Conservation (phyloP, 2,797 vertebrate genomes). For the Platyrinchus mystaceus region DNA sequence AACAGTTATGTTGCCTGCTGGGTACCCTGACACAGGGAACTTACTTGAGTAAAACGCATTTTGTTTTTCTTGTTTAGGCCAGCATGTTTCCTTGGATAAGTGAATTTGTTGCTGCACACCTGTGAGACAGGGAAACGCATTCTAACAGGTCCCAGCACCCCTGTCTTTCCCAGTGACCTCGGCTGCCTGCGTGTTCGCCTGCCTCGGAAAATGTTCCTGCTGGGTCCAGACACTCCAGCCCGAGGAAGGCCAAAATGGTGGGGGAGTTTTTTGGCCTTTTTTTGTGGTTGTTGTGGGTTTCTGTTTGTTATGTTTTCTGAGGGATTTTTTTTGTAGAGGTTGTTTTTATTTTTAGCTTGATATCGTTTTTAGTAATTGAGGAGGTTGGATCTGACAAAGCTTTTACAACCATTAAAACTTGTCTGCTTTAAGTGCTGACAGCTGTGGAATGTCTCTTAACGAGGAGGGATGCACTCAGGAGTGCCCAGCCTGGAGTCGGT, state of each 20-base stretch:
- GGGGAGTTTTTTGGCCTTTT: fast-evolving
- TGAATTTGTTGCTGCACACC: background rate
- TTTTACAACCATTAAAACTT: background rate
- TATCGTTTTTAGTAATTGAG: background rate
- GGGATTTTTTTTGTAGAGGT: background rate
- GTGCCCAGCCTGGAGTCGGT: fast-evolving
- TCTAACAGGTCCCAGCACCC: background rate
- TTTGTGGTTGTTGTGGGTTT: too few relatives aligned
- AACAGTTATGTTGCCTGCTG: background rate
- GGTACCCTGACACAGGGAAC: background rate
- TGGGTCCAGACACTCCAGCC: background rate
- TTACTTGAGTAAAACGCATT: background rate
- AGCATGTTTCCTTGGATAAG: background rate
- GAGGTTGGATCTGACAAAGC: background rate
- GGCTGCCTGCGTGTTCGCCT: fast-evolving
- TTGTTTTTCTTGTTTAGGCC: background rate
- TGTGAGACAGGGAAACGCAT: fast-evolving
- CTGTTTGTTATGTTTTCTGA: background rate
- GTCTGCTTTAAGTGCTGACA: background rate
- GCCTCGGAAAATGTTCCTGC: background rate
- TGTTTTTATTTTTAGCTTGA: background rate
- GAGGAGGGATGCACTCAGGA: fast-evolving
- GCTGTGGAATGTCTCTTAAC: background rate
- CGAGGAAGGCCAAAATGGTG: background rate
- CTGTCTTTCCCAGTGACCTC: background rate